phyloP scores from a whole-genome alignment of 2,113 vertebrate species.

The Saccopteryx bilineata region DNA sequence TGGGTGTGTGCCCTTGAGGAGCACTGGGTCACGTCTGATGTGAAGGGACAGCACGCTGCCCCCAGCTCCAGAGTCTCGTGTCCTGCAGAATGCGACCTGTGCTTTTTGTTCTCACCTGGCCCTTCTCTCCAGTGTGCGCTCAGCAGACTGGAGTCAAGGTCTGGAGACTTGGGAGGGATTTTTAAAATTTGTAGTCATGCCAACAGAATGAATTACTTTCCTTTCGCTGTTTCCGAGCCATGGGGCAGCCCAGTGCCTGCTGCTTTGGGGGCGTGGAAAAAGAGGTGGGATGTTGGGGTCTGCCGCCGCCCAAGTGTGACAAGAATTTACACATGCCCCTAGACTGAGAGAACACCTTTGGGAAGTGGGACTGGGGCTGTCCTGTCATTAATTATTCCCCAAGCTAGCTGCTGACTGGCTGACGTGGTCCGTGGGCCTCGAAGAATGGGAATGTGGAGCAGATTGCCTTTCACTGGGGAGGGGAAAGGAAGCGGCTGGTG shows the following conservation, averaged over 20 bases:
- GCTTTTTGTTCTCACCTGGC: background rate
- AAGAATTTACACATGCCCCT: background rate
- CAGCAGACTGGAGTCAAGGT: background rate
- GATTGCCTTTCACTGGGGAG: background rate
- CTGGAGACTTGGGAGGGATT: background rate
- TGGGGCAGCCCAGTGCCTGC: background rate
- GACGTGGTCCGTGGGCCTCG: background rate
- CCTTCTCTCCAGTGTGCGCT: background rate
- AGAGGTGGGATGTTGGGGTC: background rate
- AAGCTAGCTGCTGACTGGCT: background rate
- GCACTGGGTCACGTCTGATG: background rate
- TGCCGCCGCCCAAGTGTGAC: background rate
- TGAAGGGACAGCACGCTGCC: rapidly evolving
- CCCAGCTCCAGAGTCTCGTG: rapidly evolving
- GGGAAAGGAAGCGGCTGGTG: background rate
- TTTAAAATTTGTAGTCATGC: background rate
- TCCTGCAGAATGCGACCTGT: background rate
- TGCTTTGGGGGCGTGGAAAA: background rate
- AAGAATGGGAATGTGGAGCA: background rate
- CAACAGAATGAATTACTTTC: background rate
- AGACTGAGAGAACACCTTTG: background rate
- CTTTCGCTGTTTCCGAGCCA: background rate
- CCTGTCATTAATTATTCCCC: background rate
- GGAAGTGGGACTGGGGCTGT: background rate
- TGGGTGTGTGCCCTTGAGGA: too few species aligned